phyloP scores from a whole-genome alignment of 2,888 invertebrate species.

The Eutolmus rufibarbis region DNA sequence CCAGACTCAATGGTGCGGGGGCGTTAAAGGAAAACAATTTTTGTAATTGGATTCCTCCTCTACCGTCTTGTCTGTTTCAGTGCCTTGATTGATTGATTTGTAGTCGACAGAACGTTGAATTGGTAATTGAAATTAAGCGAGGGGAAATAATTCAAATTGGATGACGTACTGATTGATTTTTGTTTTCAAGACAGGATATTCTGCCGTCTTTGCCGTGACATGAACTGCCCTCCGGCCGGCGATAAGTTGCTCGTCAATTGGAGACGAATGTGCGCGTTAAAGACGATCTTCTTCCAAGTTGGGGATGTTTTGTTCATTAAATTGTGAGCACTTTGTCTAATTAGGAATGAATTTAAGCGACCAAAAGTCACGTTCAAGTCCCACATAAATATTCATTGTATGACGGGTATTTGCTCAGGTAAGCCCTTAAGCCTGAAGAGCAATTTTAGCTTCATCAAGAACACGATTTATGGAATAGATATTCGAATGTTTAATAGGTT shows the following conservation, averaged over 20 bases:
- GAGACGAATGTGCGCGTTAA: background rate
- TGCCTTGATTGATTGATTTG: conserved; percentile 19
- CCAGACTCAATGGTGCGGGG: background rate
- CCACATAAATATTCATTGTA: background rate
- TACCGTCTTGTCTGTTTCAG: background rate
- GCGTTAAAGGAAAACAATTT: background rate
- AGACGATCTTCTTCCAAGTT: background rate
- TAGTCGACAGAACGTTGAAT: conserved; percentile 4
- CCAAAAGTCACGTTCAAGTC: background rate
- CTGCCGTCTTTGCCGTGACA: background rate
- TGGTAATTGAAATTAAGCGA: conserved; percentile 20
- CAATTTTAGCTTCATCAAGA: background rate
- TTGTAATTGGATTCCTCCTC: conserved; percentile 4
- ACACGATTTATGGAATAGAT: background rate
- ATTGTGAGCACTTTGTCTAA: background rate
- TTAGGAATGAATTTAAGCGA: background rate
- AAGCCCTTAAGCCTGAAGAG: background rate
- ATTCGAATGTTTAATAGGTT: background rate
- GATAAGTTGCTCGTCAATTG: background rate
- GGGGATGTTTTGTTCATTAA: background rate
- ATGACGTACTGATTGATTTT: conserved; percentile 15
- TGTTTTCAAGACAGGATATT: background rate
- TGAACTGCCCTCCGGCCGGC: background rate
- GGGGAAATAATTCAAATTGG: conserved; percentile 25
- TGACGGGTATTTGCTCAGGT: background rate